Conservation (phyloP, 2,113 vertebrate genomes). For the Sinocyclocheilus anophthalmus region DNA sequence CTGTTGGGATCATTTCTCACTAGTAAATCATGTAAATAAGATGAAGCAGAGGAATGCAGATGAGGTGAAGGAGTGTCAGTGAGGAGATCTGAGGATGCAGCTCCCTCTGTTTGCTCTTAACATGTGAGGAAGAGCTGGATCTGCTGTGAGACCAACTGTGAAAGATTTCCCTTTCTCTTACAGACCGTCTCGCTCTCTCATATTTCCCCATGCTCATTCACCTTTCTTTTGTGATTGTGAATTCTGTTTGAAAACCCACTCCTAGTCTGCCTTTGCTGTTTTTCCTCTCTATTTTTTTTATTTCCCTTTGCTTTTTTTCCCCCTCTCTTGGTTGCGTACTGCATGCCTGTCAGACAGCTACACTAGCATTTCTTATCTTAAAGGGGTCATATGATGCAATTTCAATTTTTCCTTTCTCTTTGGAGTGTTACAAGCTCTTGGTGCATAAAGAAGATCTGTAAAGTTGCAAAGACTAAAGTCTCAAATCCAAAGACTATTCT, state of each 20-base stretch:
- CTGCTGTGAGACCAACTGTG: slow-evolving; percentile 11
- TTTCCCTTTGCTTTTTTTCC: neutral
- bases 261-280: slow-evolving; percentile 59
- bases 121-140: slow-evolving; percentile 3
- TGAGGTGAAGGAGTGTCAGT: neutral
- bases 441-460: too few relatives aligned
- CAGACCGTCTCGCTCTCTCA: slow-evolving; percentile 5
- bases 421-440: too few relatives aligned
- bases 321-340: slow-evolving; percentile 60
- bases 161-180: neutral
- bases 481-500: too few relatives aligned
- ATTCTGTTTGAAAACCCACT: slow-evolving; percentile 55
- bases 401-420: too few relatives aligned
- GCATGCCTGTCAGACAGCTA: slow-evolving; percentile 51
- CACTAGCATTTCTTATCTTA: neutral
- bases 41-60: neutral
- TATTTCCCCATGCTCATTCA: slow-evolving; percentile 38
- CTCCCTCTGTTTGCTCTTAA: neutral
- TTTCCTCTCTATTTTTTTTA: slow-evolving; percentile 29
- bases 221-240: slow-evolving; percentile 35
- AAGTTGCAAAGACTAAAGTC: too few relatives aligned
- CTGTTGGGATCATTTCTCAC: neutral
- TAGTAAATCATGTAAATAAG: neutral
- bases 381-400: too few relatives aligned
- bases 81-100: neutral